These are phyloP conservation scores for Bungarus multicinctus DNA, from an alignment of 2,113 vertebrate species.

Conservation along the genomic window DNA sequence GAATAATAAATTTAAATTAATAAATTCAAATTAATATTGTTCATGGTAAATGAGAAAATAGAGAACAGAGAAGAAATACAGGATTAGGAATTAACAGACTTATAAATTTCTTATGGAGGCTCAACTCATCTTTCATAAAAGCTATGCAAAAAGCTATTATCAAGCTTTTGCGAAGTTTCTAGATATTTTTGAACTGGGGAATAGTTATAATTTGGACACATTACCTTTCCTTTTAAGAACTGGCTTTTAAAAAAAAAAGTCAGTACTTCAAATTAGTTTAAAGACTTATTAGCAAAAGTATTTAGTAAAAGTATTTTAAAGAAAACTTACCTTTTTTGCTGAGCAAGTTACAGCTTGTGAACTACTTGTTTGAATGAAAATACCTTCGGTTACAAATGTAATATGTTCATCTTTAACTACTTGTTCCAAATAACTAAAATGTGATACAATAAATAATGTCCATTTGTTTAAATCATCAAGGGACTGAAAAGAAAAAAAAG, in stretches of 20 bases:
- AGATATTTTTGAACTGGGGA: background rate
- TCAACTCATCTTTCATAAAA: background rate
- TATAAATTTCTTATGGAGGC: background rate
- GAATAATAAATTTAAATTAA: conserved; percentile 7
- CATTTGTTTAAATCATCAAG: conserved; percentile 87
- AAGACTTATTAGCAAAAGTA: background rate
- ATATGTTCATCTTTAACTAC: conserved; percentile 74
- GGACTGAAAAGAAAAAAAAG: conserved; percentile 66
- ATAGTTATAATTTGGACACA: background rate
- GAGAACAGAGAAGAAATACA: background rate
- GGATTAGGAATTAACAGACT: background rate
- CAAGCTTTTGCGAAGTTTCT: background rate
- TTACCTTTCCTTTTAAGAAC: background rate
- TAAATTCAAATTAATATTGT: conserved; percentile 16
- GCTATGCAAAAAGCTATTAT: background rate
- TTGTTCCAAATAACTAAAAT: conserved; percentile 54
- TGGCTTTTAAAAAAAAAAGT: background rate
- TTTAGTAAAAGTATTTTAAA: background rate
- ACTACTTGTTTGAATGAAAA: conserved; percentile 58
- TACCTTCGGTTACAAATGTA: conserved; percentile 87
- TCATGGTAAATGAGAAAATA: conserved; percentile 32
- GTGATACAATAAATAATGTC: conserved; percentile 75
- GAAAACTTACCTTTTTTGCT: conserved; percentile 75
- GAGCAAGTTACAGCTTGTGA: conserved; percentile 40
- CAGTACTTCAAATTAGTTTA: background rate